Evolutionary conservation across 2,797 vertebrate genomes (phyloP), one percentile per base, ranked within the genome.

Genomic region (Phrynocephalus guinanensis): DNA sequence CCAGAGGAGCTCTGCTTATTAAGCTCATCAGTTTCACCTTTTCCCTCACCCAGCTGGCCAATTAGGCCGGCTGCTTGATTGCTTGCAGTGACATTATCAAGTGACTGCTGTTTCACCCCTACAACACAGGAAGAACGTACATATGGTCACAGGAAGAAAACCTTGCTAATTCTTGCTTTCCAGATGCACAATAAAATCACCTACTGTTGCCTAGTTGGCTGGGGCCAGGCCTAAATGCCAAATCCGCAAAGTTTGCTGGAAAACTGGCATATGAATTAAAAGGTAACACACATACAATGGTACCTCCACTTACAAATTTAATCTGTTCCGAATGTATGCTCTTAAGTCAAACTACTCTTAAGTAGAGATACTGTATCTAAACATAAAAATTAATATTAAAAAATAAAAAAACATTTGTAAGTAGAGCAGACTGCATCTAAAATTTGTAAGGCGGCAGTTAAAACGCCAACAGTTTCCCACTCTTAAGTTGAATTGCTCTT

Each of bases 51-150:
- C 38, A 48, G 66, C 79, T 87, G 82, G 68, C 72, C 63, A 87
- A 87, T 87, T 87, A 90, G 83, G 77, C 50, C 79, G 60, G 28
- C 78, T 90, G 70, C 82, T 84, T 84, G 82, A 87, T 87, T 87
- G 77, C 87, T 88, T 82, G 71, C 83, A 88, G 78, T 38, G 44
- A 85, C 83, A 88, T 88, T 82, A 88, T 85, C 87, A 82, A 85
- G 83, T 77, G 78, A 79, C 71, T 85, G 83, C 82, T 80, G n/a
- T 67, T 70, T 52, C 52, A 18, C 38, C 22, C 38, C 6, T 71
- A 11, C 79, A 72, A 33, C 16, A 52, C 79, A 78, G 56, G 72
- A 86, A 89, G 71, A 85, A 80, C 30, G 52, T 63, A 22, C 67
- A 78, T 67, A 81, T 67, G 67, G 84, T 52, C 33, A 63, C 8